phyloP scores from a whole-genome alignment of 1,140 invertebrate species.

The Metaphire vulgaris region DNA sequence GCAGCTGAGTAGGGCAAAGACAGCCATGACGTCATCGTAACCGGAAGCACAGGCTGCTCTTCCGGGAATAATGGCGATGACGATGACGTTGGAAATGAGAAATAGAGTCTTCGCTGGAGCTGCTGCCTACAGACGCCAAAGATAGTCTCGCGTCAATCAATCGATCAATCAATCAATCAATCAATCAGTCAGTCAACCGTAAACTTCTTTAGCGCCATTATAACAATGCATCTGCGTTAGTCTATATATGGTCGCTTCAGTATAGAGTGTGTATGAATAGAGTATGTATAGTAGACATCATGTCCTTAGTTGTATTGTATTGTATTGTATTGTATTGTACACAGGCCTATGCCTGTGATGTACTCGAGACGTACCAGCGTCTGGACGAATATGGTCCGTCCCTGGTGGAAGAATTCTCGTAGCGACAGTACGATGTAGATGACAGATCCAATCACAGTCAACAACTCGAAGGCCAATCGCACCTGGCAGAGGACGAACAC shows the following conservation, averaged over 20 bases:
- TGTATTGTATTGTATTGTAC: no score
- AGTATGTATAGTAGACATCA: no score
- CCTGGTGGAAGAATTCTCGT: constrained; percentile 50
- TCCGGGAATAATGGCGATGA: constrained; percentile 73
- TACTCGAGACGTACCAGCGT: constrained; percentile 50
- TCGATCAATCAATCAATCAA: neutral
- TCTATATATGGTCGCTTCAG: no score
- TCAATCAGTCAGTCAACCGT: neutral
- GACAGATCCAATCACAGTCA: constrained; percentile 43
- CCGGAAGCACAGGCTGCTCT: constrained; percentile 66
- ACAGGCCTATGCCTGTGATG: no score
- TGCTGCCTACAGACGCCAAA: constrained; percentile 62
- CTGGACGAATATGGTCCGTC: constrained; percentile 45
- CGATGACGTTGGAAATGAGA: constrained; percentile 79
- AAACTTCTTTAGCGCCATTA: no score
- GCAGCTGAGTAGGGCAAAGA: constrained; percentile 89
- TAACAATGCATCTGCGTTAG: no score
- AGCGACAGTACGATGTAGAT: constrained; percentile 46
- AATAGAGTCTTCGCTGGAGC: constrained; percentile 87
- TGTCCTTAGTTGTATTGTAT: no score
- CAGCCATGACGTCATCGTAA: constrained; percentile 77
- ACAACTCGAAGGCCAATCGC: constrained; percentile 42
- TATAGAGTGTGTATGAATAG: no score
- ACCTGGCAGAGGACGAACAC: constrained; percentile 37
- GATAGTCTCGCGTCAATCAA: no score